Evolutionary conservation across 2,888 invertebrate species (phyloP), one percentile per base, ranked within the genome.

Genomic region (Xanthorhoe designata): DNA sequence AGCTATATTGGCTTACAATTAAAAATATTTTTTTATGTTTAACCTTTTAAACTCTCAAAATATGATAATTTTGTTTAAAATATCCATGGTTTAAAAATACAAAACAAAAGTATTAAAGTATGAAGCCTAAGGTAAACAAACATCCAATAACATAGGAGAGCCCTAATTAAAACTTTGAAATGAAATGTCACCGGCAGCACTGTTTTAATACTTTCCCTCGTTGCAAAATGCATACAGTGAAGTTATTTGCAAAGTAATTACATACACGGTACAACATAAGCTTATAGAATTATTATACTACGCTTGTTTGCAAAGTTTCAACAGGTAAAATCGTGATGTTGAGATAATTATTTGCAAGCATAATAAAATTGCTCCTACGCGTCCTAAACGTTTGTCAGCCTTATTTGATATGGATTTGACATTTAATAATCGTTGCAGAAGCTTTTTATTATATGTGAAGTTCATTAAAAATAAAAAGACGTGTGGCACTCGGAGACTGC

Each of bases 171-270:
- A 42, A 42, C 38, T 42, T 42, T 13, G 38, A 42, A 42, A 15
- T 24, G 29, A 62, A 59, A 65, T 51, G 64, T 50, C 64, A 64
- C 54, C 51, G 55, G 19, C 62, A 56, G 19, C 62, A 56, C 54
- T 47, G 38, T 42, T 42, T 38, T 38, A 38, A 1, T 38, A 10
- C 38, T 32, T 32, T 32, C 32, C 32, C 32, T 10, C 38, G 13
- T 38, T 42, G 38, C 38, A 42, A 42, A 10, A 42, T 42, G 38
- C 38, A 42, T 42, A 42, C 38, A 42, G 13, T 13, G 38, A 42
- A 42, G 38, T 42, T 42, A 42, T 42, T 35, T 42, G 3, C 38
- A 13, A 42, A 42, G 38, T 42, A 2, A 42, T 13, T 42, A 42
- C 38, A 42, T 42, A 42, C 38, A 13, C 38, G 13, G 38, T 42